Conservation (phyloP, 2,113 vertebrate species). For the Tretioscincus oriximinensis region DNA sequence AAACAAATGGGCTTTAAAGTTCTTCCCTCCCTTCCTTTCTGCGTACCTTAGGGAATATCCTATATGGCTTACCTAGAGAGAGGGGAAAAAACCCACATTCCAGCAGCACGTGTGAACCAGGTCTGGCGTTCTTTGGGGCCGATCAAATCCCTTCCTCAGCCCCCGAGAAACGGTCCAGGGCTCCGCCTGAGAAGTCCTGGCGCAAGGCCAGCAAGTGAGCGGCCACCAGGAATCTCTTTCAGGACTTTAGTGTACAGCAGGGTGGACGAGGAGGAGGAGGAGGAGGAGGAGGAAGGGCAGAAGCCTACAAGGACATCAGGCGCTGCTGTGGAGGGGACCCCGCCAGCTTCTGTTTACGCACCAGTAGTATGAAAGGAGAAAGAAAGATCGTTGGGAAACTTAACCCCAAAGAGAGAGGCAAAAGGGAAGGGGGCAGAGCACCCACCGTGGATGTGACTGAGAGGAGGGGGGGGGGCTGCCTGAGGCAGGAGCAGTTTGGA, state of each 20-base stretch:
- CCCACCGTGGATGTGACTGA: neutral
- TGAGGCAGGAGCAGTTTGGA: neutral
- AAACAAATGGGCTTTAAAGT: neutral
- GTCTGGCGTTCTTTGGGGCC: neutral
- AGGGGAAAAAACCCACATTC: neutral
- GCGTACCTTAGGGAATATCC: neutral
- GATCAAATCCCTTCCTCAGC: neutral
- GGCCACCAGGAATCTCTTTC: constrained; percentile 12
- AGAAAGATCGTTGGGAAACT: neutral
- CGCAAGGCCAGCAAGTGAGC: constrained; percentile 4
- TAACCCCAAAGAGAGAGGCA: neutral
- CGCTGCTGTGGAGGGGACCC: no score
- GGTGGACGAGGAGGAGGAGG: neutral
- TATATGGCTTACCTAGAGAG: constrained; percentile 17
- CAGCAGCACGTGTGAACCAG: neutral
- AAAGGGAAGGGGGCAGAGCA: no score
- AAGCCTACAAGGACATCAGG: constrained; percentile 9
- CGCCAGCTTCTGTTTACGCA: neutral
- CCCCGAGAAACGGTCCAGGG: constrained; percentile 12
- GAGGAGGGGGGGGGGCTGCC: neutral
- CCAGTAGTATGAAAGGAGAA: neutral
- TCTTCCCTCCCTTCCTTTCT: neutral
- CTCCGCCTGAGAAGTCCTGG: neutral
- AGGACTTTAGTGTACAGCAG: constrained; percentile 16
- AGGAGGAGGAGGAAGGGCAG: constrained; percentile 6